phyloP scores from a whole-genome alignment of 2,888 invertebrate genomes.

The Epistrophe grossulariae region DNA sequence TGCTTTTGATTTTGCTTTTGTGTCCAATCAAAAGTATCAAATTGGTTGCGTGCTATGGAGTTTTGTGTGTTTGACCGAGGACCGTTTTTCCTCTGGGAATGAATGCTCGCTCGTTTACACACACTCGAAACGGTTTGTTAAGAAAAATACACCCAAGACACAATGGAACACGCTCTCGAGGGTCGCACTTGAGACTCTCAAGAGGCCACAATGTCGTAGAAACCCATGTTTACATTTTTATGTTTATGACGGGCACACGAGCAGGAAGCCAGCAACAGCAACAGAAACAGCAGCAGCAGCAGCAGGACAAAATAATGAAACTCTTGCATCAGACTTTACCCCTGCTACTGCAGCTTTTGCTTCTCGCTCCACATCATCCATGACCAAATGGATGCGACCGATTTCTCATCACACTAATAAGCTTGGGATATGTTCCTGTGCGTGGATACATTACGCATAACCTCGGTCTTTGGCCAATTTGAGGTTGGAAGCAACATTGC shows the following conservation, averaged over 20 bases:
- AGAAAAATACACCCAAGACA: constrained; percentile 61
- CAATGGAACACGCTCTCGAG: constrained; percentile 72
- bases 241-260: constrained; percentile 62
- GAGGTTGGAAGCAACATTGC: constrained; percentile 48
- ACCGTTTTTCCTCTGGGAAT: constrained; percentile 58
- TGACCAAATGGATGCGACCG: constrained; percentile 48
- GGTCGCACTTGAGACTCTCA: constrained; percentile 72
- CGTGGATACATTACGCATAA: constrained; percentile 71
- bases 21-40: constrained; percentile 46
- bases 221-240: constrained; percentile 68
- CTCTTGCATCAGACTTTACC: constrained; percentile 11
- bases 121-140: constrained; percentile 24
- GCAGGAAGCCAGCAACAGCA: constrained; percentile 34
- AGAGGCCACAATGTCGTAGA: constrained; percentile 66
- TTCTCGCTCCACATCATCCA: neutral
- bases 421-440: constrained; percentile 64
- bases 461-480: constrained; percentile 69
- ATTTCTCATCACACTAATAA: constrained; percentile 70
- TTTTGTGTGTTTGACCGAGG: constrained; percentile 33
- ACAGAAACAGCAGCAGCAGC: constrained; percentile 5
- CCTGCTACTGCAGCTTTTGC: neutral
- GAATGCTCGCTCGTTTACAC: constrained; percentile 23
- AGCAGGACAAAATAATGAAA: constrained; percentile 23
- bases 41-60: constrained; percentile 47
- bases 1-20: constrained; percentile 15